phyloP scores from a whole-genome alignment of 2,797 vertebrate species.

The Craterocephalus amniculus region DNA sequence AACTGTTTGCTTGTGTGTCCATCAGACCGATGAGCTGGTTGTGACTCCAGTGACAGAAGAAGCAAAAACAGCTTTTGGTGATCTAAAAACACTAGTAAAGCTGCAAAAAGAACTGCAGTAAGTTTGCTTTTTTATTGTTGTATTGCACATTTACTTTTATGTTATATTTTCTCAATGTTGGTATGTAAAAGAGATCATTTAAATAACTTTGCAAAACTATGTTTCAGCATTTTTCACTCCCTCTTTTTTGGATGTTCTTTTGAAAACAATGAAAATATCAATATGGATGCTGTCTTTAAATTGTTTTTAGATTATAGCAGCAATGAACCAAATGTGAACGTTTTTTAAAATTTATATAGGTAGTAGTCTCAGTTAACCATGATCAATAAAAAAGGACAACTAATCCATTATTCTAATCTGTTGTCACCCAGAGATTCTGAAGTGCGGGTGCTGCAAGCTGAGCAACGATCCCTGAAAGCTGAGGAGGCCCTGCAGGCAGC shows the following conservation, averaged over 20 bases:
- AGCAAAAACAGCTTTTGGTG: slow-evolving; percentile 77
- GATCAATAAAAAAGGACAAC: not conserved
- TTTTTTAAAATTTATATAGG: not conserved
- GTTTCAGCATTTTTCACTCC: not conserved
- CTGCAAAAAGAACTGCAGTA: slow-evolving; percentile 86
- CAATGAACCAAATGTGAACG: not conserved
- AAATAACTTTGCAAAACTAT: not conserved
- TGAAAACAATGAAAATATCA: not conserved
- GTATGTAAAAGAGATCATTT: not conserved
- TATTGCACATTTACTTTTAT: not conserved
- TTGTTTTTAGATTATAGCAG: not conserved
- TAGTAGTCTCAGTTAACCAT: not conserved
- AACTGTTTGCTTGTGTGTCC: slow-evolving; percentile 20
- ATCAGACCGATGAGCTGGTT: slow-evolving; percentile 63
- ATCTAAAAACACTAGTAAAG: slow-evolving; percentile 73
- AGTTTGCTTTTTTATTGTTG: slow-evolving; percentile 54
- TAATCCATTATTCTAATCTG: not conserved
- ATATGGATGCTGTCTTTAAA: not conserved
- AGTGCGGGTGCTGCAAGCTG: slow-evolving; percentile 73
- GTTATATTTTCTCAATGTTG: not conserved
- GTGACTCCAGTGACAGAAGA: slow-evolving; percentile 75
- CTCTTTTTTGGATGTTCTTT: not conserved
- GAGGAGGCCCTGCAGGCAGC: slow-evolving; percentile 85
- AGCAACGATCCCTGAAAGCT: slow-evolving; percentile 81
- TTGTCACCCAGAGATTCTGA: slow-evolving; percentile 83